phyloP scores from a whole-genome alignment of 1,140 invertebrate species.

The Drosophila carrolli region DNA sequence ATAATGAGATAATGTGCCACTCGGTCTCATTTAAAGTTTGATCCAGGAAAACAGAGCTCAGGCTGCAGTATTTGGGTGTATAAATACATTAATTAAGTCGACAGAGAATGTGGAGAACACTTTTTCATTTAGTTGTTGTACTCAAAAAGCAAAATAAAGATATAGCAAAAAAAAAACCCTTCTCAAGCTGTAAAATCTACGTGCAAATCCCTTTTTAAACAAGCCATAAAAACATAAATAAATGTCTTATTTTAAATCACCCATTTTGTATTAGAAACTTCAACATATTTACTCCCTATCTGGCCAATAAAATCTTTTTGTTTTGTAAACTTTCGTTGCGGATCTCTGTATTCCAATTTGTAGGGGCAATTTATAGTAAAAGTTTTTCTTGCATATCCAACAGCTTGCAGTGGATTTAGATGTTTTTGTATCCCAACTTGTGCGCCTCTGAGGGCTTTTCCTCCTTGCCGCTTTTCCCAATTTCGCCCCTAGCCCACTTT shows the following conservation, averaged over 20 bases:
- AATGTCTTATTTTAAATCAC: conserved; percentile 14
- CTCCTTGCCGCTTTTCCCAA: background rate
- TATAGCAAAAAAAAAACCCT: no score
- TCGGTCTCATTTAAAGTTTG: conserved; percentile 2
- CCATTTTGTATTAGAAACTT: conserved; percentile 9
- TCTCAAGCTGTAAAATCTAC: no score
- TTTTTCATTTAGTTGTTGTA: no score
- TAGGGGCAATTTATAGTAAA: conserved; percentile 32
- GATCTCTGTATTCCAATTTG: conserved; percentile 15
- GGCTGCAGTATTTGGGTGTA: no score
- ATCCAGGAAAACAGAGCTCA: background rate
- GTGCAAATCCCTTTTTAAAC: no score
- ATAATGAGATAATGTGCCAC: background rate
- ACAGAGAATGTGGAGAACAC: no score
- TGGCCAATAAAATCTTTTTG: conserved; percentile 14
- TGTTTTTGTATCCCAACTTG: conserved; percentile 22
- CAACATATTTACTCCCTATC: conserved; percentile 14
- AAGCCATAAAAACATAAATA: background rate
- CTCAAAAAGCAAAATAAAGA: no score
- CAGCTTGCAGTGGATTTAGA: conserved; percentile 33
- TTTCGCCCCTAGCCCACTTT: background rate
- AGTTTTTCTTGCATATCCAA: conserved; percentile 31
- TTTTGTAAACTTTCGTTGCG: conserved; percentile 9
- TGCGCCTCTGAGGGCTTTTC: background rate
- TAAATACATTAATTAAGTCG: no score